Evolutionary conservation across 2,888 invertebrate genomes (phyloP).

Genomic region (Andrena hattorfiana): DNA sequence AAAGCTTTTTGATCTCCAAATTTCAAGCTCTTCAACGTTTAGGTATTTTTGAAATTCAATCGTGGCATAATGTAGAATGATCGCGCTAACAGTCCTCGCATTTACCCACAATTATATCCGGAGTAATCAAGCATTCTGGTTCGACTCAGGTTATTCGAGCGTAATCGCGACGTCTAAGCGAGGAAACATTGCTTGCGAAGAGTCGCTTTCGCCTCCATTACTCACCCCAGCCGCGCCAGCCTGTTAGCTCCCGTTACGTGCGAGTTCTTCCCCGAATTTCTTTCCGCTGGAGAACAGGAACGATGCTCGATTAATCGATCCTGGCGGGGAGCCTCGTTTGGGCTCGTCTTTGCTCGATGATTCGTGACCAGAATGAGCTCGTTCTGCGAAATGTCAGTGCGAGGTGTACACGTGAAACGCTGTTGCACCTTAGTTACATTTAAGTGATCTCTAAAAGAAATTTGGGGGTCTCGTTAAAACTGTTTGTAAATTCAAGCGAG

Average conservation of each 20-base stretch:
- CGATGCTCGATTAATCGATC: slow-evolving; percentile 46
- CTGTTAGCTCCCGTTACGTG: slow-evolving; percentile 15
- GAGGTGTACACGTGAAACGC: slow-evolving; percentile 5
- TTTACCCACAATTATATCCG: too few species aligned
- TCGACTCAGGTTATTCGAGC: background rate
- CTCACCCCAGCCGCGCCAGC: slow-evolving; percentile 9
- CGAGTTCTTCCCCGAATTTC: slow-evolving; percentile 27
- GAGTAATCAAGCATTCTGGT: background rate
- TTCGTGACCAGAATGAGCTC: slow-evolving; percentile 41
- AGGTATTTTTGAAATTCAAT: background rate
- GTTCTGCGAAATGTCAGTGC: slow-evolving; percentile 7
- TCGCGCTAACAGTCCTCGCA: background rate
- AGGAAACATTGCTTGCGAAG: slow-evolving; percentile 21
- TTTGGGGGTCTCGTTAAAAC: background rate
- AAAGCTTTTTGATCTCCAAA: background rate
- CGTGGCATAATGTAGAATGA: background rate
- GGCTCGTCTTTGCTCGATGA: slow-evolving; percentile 25
- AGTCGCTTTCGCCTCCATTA: slow-evolving; percentile 37
- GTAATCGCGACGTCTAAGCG: slow-evolving; percentile 9
- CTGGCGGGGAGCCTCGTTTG: slow-evolving; percentile 21
- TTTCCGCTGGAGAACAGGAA: slow-evolving; percentile 25
- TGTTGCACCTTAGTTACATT: background rate
- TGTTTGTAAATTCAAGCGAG: too few species aligned
- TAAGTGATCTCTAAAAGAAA: background rate
- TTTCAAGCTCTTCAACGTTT: background rate